These are phyloP conservation scores for Poecilia wingei DNA, from an alignment of 2,797 vertebrate genomes.

Conservation along the genomic window DNA sequence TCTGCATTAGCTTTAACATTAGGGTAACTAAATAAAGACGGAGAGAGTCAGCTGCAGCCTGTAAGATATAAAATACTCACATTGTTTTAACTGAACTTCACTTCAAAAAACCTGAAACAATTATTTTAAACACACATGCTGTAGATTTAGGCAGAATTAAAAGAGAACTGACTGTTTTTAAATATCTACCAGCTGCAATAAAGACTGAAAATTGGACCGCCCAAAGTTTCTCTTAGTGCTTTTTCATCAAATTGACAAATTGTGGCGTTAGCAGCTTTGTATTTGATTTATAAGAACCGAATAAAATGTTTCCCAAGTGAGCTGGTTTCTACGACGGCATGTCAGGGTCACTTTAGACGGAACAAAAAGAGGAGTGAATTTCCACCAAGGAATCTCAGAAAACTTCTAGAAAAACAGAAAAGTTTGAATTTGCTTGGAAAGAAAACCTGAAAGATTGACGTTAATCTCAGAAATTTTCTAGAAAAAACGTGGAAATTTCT, in stretches of 20 bases:
- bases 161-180: slow-evolving; percentile 2
- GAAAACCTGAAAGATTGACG: no score
- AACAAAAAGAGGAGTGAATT: no score
- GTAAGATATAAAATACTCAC: background rate
- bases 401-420: no score
- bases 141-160: background rate
- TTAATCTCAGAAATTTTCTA: no score
- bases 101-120: background rate
- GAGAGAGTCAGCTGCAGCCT: background rate
- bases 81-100: background rate
- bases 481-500: no score
- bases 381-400: no score
- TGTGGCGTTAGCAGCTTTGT: background rate
- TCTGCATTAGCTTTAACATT: no score
- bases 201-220: background rate
- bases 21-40: background rate
- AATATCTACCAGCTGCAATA: background rate
- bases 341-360: no score
- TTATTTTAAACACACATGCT: background rate
- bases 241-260: background rate
- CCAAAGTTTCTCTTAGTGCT: background rate
- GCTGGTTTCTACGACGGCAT: slow-evolving; percentile 1
- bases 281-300: background rate
- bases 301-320: slow-evolving; percentile 1
- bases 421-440: no score